phyloP scores from a whole-genome alignment of 2,113 vertebrate genomes.

The Bubo bubo region DNA sequence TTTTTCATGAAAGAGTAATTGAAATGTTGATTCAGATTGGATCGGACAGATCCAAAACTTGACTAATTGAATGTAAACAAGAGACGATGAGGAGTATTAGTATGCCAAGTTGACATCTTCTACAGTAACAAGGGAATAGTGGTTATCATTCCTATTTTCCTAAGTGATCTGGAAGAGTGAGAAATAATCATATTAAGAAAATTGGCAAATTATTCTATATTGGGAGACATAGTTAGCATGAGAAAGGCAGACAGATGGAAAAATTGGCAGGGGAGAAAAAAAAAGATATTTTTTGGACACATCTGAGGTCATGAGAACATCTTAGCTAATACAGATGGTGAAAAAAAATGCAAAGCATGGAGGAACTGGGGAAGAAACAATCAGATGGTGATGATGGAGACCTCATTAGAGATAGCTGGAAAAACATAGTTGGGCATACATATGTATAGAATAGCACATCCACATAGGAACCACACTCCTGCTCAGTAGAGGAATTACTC shows the following conservation, averaged over 20 bases:
- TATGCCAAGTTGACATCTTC: background rate
- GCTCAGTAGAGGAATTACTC: background rate
- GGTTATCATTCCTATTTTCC: background rate
- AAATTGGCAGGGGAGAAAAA: background rate
- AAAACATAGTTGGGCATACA: background rate
- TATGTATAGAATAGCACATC: background rate
- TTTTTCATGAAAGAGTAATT: conserved; percentile 23
- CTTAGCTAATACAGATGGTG: background rate
- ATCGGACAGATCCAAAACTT: background rate
- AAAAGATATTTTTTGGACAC: background rate
- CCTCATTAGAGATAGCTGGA: background rate
- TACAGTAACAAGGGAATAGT: background rate
- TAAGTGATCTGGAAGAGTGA: background rate
- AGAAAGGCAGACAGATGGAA: background rate
- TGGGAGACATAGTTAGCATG: background rate
- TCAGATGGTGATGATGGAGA: background rate
- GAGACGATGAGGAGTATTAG: background rate
- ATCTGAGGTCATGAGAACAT: background rate
- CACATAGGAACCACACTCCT: fast-evolving
- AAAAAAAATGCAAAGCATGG: background rate
- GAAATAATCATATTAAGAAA: background rate
- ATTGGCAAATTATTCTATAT: background rate
- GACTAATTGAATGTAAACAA: conserved; percentile 20
- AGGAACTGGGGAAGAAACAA: background rate
- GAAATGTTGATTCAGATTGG: conserved; percentile 24